These are phyloP conservation scores for Gallinago jamesoni DNA, from an alignment of 2,113 vertebrate species.

Conservation along the genomic window DNA sequence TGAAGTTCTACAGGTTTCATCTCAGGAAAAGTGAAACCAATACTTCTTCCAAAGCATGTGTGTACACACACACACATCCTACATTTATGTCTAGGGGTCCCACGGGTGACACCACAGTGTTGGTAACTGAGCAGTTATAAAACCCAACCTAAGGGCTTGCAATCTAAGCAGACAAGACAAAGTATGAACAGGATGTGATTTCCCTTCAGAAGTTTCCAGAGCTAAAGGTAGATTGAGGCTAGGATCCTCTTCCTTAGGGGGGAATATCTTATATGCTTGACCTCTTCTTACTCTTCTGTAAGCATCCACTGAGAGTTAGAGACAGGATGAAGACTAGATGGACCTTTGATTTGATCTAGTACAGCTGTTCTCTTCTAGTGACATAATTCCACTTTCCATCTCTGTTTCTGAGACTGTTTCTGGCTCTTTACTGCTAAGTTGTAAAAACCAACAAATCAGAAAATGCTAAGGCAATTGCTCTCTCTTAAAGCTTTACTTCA, in stretches of 20 bases:
- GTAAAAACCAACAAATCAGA: not conserved
- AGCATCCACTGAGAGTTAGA: not conserved
- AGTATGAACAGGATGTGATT: not conserved
- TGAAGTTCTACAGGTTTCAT: not conserved
- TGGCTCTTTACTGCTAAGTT: not conserved
- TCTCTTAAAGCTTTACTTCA: not conserved
- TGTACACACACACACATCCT: accelerated
- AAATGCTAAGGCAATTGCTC: not conserved
- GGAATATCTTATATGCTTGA: not conserved
- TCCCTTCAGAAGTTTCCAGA: not conserved
- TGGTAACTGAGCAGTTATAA: not conserved
- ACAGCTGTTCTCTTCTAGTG: not conserved
- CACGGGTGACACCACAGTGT: not conserved
- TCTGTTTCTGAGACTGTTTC: not conserved
- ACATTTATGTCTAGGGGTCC: not conserved
- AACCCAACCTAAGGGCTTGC: not conserved
- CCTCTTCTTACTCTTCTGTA: not conserved
- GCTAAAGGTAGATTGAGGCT: not conserved
- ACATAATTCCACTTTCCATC: not conserved
- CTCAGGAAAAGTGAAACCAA: not conserved
- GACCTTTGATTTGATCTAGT: not conserved
- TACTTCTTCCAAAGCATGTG: not conserved
- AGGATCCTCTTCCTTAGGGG: not conserved
- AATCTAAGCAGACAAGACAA: not conserved
- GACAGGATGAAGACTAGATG: not conserved